Evolutionary conservation across 2,113 vertebrate species (phyloP).

Genomic region (Entelurus aequoreus): DNA sequence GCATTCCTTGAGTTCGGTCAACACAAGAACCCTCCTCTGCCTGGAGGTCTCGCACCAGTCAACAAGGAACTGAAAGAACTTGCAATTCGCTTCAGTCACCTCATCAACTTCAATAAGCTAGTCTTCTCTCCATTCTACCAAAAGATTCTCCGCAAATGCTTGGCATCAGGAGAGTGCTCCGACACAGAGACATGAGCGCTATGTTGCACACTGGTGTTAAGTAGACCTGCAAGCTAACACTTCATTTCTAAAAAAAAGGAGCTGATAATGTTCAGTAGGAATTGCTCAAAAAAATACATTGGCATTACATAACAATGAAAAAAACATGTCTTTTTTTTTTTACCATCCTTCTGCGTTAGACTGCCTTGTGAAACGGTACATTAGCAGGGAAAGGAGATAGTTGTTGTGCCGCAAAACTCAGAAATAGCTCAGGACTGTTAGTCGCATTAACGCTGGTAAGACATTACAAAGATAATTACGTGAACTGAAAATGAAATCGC

Average conservation of each 20-base stretch:
- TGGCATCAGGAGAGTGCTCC: slow-evolving; percentile 52
- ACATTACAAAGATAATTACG: no score
- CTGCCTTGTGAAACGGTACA: not conserved
- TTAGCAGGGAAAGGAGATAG: no score
- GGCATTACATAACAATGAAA: not conserved
- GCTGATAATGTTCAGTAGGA: slow-evolving; percentile 6
- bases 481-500: no score
- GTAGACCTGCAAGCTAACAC: slow-evolving; percentile 6
- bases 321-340: not conserved
- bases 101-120: slow-evolving; percentile 95
- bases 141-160: slow-evolving; percentile 76
- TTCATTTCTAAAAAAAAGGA: slow-evolving; percentile 20
- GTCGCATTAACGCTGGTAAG: no score
- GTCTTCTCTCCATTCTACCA: slow-evolving; percentile 96
- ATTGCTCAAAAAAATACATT: slow-evolving; percentile 3
- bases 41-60: slow-evolving; percentile 84
- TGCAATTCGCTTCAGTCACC: slow-evolving; percentile 78
- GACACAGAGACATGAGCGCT: slow-evolving; percentile 31
- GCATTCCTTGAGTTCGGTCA: slow-evolving; percentile 76
- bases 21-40: slow-evolving; percentile 72
- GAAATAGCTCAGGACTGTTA: no score
- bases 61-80: slow-evolving; percentile 85
- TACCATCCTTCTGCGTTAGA: not conserved
- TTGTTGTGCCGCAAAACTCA: no score
- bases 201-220: not conserved